Conservation (phyloP, 2,113 vertebrate genomes). For the Dicrurus megarhynchus region DNA sequence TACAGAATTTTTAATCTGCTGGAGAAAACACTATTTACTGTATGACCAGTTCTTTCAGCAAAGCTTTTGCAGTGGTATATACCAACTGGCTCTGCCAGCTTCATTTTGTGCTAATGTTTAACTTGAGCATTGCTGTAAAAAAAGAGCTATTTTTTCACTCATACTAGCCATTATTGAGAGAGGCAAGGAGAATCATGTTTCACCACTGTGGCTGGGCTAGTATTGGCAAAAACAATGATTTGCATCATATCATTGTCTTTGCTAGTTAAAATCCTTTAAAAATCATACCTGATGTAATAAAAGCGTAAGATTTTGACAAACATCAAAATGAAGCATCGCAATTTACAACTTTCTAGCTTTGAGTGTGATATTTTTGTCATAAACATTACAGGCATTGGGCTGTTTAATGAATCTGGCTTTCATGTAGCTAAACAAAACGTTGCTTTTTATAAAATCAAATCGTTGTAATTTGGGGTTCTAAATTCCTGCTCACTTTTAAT, state of each 20-base stretch:
- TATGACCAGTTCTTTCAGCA: conserved; percentile 30
- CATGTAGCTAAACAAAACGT: conserved; percentile 57
- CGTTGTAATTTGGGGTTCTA: conserved; percentile 56
- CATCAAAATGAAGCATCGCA: conserved; percentile 19
- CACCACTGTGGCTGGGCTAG: not conserved
- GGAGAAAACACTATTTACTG: conserved; percentile 37
- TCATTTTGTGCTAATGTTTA: conserved; percentile 24
- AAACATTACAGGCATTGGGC: conserved; percentile 38
- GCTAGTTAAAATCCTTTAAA: conserved; percentile 10
- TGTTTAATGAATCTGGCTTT: conserved; percentile 60
- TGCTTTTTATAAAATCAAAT: conserved; percentile 67
- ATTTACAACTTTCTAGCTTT: conserved; percentile 23
- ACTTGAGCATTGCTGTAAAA: not conserved
- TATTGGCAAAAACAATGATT: conserved; percentile 27
- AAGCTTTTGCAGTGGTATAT: conserved; percentile 13
- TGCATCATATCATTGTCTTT: conserved; percentile 8
- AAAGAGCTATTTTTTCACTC: not conserved
- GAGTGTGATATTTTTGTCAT: conserved; percentile 52
- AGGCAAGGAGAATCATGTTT: not conserved
- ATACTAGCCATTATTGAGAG: not conserved
- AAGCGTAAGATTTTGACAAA: conserved; percentile 45
- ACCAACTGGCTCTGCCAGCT: not conserved
- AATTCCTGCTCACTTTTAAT: conserved; percentile 71
- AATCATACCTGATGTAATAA: not conserved
- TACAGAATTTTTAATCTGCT: conserved; percentile 49